Base-by-base conservation (phyloP, 2,113 vertebrate species). In the Syngnathus scovelli region DNA sequence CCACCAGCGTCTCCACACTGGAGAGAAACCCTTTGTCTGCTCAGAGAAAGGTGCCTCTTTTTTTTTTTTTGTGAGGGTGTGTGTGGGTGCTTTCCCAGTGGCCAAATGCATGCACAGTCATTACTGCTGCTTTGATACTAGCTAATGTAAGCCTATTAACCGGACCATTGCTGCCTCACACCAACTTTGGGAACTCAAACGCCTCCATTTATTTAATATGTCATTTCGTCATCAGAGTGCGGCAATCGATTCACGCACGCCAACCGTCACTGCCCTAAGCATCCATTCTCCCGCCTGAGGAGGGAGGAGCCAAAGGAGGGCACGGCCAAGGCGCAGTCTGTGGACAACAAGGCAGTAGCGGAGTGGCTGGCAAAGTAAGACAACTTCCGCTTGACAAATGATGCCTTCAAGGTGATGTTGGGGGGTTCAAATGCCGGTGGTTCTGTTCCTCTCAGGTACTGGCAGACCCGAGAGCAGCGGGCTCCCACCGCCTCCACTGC, bases 1-100 rank as follows among this genome's bases (percentile, higher is more conserved):
- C 18, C 97, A 99, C 74, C 96, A 99, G 85, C 94, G 96, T 27
- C 94, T 99, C 64, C 97, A 99, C 82, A 99, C 97, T 0, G 97
- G 97, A 75, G 97, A 99, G 75, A 99, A 99, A 68, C 97, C 97
- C 55, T 99, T 99, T 7, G 94, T 98, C 71, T 99, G 97, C 86
- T 96, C 96, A 2, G 96, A 98, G 89, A 96, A 95, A 83, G 96
- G 97, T 98, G 83, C 1, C 70, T 16, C 4, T 54, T 19, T 41
- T 44, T 38, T 38, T 5, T 19, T 3, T 52, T 19, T 41, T 44
- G 43, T 27, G 27, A 27, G 27, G 16, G 19, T 5, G 16, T 18
- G 16, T 51, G 1, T 51, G 19, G 18, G 48, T 51, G 48, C 48
- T 51, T 51, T 51, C 18, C 48, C 48, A 51, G 48, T 51, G 19